These are phyloP conservation scores for Sebastiscus albofasciatus DNA, from an alignment of 2,797 vertebrate species.

Conservation along the genomic window DNA sequence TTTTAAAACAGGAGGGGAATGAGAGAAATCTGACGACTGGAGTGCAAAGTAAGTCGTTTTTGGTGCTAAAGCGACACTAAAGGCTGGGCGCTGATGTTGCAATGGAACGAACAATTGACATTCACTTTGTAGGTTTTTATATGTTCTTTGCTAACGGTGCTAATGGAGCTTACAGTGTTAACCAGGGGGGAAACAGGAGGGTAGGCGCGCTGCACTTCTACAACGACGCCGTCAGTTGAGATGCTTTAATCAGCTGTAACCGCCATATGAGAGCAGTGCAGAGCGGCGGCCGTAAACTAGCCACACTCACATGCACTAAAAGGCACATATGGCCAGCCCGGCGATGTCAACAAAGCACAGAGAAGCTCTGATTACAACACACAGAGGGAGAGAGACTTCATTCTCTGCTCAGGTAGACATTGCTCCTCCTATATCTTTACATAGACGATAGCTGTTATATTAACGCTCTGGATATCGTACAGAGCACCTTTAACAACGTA, in stretches of 20 bases:
- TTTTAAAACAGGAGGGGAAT: too few relatives aligned
- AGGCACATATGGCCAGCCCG: neutral
- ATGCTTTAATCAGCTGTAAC: neutral
- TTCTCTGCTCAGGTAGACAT: neutral
- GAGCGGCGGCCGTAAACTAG: neutral
- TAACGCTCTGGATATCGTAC: too few relatives aligned
- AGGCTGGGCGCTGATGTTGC: neutral
- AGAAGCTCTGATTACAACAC: neutral
- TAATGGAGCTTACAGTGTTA: neutral
- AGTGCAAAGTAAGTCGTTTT: neutral
- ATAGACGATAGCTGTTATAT: too few relatives aligned
- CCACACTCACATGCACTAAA: neutral
- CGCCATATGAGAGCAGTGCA: neutral
- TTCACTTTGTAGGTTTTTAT: too few relatives aligned
- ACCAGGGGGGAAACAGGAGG: neutral
- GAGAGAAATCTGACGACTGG: neutral
- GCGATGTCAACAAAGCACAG: neutral
- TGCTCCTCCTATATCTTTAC: neutral
- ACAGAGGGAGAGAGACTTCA: neutral
- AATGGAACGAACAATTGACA: too few relatives aligned
- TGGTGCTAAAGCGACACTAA: neutral
- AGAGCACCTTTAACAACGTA: neutral
- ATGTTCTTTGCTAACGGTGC: accelerated
- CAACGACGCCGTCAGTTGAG: neutral
- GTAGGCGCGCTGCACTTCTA: neutral